Evolutionary conservation across 2,888 invertebrate genomes (phyloP).

Genomic region (Xanthia togata): DNA sequence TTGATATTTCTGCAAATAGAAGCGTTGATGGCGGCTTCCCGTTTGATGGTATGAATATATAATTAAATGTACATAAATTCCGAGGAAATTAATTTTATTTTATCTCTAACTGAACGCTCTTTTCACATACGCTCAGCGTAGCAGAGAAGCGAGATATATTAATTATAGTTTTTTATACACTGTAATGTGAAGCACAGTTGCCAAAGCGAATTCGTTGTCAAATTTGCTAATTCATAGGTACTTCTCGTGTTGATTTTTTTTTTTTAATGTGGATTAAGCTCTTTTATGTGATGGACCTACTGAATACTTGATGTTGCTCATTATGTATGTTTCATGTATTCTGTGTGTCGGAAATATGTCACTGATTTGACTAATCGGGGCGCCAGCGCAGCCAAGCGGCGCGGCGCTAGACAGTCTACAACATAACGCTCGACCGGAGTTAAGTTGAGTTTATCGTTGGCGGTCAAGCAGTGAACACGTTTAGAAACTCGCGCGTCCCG

Average conservation of each 20-base stretch:
- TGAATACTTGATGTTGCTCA: background rate
- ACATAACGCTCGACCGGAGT: too few species aligned
- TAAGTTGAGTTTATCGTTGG: too few species aligned
- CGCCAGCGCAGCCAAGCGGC: too few species aligned
- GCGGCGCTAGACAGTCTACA: too few species aligned
- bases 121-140: constrained; percentile 8
- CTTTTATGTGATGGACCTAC: too few species aligned
- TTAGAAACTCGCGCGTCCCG: too few species aligned
- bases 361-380: too few species aligned
- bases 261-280: background rate
- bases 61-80: constrained; percentile 49
- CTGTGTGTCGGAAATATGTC: background rate
- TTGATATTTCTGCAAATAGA: constrained; percentile 54
- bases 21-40: constrained; percentile 41
- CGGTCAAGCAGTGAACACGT: too few species aligned
- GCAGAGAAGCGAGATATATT: background rate
- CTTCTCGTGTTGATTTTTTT: background rate
- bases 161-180: background rate
- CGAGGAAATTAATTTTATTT: constrained; percentile 26
- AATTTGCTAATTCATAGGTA: background rate
- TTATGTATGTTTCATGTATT: background rate
- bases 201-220: background rate
- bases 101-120: constrained; percentile 23
- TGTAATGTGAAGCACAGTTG: background rate
- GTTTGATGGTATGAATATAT: constrained; percentile 38